A percentile compares a stretch with the other conserved stretches of the same genome.
These are phyloP conservation scores for Quadroppia sp. DNA, from an alignment of 2,888 invertebrate species.

Conservation along the genomic window DNA sequence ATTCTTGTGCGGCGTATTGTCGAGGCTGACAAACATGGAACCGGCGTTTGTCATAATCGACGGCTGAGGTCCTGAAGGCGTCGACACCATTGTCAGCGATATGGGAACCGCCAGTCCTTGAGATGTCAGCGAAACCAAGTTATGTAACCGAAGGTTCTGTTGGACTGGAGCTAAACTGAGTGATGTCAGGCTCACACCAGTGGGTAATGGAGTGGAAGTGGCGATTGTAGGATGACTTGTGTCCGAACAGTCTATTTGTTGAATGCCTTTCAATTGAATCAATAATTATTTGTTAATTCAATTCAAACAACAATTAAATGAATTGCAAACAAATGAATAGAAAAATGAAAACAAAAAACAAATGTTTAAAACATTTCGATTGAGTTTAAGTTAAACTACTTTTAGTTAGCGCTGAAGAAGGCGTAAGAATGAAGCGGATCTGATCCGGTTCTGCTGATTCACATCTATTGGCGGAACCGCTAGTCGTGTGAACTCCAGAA, in stretches of 20 bases:
- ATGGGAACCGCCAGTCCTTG: conserved; percentile 40
- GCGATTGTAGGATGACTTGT: neutral
- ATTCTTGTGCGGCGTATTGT: neutral
- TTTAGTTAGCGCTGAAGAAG: conserved; percentile 28
- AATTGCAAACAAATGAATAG: neutral
- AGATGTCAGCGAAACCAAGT: conserved; percentile 38
- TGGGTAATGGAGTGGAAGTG: conserved; percentile 27
- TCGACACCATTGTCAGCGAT: conserved; percentile 40
- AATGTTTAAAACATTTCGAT: neutral
- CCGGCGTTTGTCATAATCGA: conserved; percentile 22
- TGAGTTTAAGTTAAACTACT: neutral
- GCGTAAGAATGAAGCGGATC: conserved; percentile 31
- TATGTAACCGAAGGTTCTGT: conserved; percentile 37
- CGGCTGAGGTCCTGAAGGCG: neutral
- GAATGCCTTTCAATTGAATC: neutral
- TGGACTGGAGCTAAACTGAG: conserved; percentile 29
- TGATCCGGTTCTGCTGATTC: conserved; percentile 25
- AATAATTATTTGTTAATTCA: neutral
- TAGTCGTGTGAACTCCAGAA: conserved; percentile 25
- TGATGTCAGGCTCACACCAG: conserved; percentile 33
- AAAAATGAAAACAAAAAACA: neutral
- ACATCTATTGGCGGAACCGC: neutral
- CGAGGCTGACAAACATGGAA: conserved; percentile 22
- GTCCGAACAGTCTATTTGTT: conserved; percentile 20
- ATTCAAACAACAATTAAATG: neutral